Conservation (phyloP, 2,888 invertebrate genomes). For the Lamellibrachia columna region DNA sequence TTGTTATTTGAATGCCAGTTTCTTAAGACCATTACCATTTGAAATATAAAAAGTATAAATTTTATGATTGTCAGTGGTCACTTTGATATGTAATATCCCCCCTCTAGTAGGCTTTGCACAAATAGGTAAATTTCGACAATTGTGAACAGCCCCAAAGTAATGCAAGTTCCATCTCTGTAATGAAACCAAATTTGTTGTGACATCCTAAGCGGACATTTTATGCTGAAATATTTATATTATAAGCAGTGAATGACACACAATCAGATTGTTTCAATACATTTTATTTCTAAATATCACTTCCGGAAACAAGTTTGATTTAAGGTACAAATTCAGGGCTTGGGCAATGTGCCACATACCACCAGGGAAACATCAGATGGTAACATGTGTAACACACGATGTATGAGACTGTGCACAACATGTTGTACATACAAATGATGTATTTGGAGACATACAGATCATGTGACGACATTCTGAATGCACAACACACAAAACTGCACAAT, state of each 20-base stretch:
- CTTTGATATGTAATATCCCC: too few species aligned
- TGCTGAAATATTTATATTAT: too few species aligned
- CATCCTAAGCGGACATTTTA: too few species aligned
- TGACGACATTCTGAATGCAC: not conserved
- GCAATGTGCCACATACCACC: not conserved
- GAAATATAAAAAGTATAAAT: too few species aligned
- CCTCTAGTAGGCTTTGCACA: too few species aligned
- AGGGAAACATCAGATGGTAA: not conserved
- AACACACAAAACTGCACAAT: not conserved
- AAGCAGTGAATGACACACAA: not conserved
- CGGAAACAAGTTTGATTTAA: conserved; percentile 4
- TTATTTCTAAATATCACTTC: conserved; percentile 16
- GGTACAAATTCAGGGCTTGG: not conserved
- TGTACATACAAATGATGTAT: not conserved
- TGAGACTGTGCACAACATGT: not conserved
- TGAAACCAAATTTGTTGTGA: too few species aligned
- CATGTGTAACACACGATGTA: not conserved
- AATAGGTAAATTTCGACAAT: too few species aligned
- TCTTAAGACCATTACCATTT: too few species aligned
- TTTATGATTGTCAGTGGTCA: too few species aligned
- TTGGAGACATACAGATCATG: not conserved
- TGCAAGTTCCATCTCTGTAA: too few species aligned
- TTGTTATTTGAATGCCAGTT: too few species aligned
- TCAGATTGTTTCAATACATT: not conserved
- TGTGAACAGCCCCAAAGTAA: too few species aligned